Evolutionary conservation across 2,113 vertebrate genomes (phyloP).

Genomic region (Percopsis transmontana): DNA sequence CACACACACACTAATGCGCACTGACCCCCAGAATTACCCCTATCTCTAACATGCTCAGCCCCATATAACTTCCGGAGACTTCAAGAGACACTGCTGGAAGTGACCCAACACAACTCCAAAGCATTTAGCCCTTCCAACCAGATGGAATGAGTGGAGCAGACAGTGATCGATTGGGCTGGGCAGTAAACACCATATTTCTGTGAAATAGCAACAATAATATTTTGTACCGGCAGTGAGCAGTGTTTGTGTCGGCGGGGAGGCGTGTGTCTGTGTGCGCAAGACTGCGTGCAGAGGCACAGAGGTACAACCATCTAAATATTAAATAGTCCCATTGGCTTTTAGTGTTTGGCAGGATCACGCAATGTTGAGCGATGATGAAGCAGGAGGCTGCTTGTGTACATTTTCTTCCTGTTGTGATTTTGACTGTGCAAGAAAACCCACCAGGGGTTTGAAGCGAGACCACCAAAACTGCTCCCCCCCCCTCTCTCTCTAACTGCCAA

Average conservation of each 20-base stretch:
- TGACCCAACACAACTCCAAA: conserved; percentile 16
- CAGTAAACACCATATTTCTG: conserved; percentile 15
- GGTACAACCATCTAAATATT: too few relatives aligned
- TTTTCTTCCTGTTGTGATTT: conserved; percentile 13
- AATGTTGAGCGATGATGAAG: conserved; percentile 7
- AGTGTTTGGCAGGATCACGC: not conserved
- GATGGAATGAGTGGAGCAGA: conserved; percentile 15
- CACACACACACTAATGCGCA: not conserved
- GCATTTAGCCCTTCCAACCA: not conserved
- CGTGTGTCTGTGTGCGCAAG: conserved; percentile 1
- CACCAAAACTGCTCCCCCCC: conserved; percentile 6
- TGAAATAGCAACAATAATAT: conserved; percentile 28
- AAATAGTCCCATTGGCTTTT: not conserved
- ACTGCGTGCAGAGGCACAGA: not conserved
- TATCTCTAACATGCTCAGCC: conserved; percentile 17
- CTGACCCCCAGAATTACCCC: conserved; percentile 14
- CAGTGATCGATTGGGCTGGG: conserved; percentile 28
- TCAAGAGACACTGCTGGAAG: conserved; percentile 16
- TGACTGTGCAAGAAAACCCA: not conserved
- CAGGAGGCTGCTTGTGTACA: conserved; percentile 9
- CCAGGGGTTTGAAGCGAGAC: conserved; percentile 14
- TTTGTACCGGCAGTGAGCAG: not conserved
- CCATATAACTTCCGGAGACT: conserved; percentile 18
- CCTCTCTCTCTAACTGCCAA: not conserved
- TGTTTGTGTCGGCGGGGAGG: not conserved